Percentiles rank a stretch among this genome's conserved stretches.
phyloP scores from a whole-genome alignment of 2,888 invertebrate genomes.

The Tuberolachnus salignus region DNA sequence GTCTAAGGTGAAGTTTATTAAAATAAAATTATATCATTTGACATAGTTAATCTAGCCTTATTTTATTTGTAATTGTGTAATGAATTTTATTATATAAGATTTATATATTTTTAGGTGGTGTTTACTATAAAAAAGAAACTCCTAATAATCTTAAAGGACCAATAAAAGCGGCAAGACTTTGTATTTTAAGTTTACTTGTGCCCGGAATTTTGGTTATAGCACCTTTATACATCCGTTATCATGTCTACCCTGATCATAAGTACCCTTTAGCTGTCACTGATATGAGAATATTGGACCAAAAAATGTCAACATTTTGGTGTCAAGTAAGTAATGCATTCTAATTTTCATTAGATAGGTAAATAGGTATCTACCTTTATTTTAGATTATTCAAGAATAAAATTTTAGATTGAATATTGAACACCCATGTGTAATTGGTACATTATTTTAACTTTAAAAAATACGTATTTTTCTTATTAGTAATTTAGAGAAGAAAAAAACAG shows the following conservation, averaged over 20 bases:
- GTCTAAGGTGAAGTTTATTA: too few relatives aligned
- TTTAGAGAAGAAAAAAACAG: too few relatives aligned
- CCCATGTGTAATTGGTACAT: too few relatives aligned
- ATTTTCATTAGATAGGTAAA: not conserved
- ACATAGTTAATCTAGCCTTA: too few relatives aligned
- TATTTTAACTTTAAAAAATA: too few relatives aligned
- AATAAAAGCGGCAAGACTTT: slow-evolving; percentile 69
- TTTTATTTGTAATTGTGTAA: not conserved
- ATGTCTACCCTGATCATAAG: slow-evolving; percentile 73
- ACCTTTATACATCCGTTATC: slow-evolving; percentile 74
- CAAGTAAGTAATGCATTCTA: slow-evolving; percentile 67
- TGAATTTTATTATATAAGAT: too few relatives aligned
- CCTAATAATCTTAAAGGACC: slow-evolving; percentile 61
- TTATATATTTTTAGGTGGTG: slow-evolving; percentile 48
- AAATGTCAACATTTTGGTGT: slow-evolving; percentile 80
- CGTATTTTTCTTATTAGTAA: too few relatives aligned
- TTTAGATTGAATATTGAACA: too few relatives aligned
- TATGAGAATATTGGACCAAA: slow-evolving; percentile 75
- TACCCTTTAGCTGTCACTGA: slow-evolving; percentile 78
- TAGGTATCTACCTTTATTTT: too few relatives aligned
- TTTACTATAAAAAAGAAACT: slow-evolving; percentile 52
- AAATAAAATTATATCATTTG: too few relatives aligned
- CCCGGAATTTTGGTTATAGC: slow-evolving; percentile 72
- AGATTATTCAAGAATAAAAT: too few relatives aligned
- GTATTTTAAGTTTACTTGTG: slow-evolving; percentile 70